Percentiles rank a stretch among this genome's conserved stretches.
These are phyloP conservation scores for Catharus fuscescens DNA, from an alignment of 2,113 vertebrate genomes.

Conservation along the genomic window DNA sequence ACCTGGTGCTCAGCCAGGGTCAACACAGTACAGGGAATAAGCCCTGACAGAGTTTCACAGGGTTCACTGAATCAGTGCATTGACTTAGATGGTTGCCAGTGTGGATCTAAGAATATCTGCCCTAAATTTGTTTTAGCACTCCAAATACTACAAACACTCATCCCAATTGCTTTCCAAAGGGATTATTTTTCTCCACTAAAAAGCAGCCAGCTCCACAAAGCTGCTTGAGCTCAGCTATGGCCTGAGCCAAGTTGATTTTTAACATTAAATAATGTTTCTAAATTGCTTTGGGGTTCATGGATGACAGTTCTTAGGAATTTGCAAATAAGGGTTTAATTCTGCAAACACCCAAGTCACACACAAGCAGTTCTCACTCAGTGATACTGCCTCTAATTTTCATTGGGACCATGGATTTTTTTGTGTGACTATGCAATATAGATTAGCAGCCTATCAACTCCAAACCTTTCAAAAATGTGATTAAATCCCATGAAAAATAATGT, in stretches of 20 bases:
- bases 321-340: neutral
- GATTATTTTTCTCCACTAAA: conserved; percentile 56
- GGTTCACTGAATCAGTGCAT: neutral
- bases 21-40: neutral
- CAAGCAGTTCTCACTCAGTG: neutral
- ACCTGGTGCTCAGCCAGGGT: neutral
- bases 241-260: conserved; percentile 42
- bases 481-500: neutral
- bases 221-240: conserved; percentile 19
- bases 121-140: conserved; percentile 34
- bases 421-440: neutral
- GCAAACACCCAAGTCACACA: neutral
- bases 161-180: conserved; percentile 51
- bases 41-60: neutral
- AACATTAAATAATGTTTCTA: conserved; percentile 42
- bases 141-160: conserved; percentile 37
- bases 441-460: neutral
- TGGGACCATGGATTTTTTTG: neutral
- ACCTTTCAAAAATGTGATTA: neutral
- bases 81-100: conserved; percentile 15
- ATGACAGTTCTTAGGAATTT: conserved; percentile 7
- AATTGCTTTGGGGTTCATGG: neutral
- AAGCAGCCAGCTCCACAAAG: conserved; percentile 45
- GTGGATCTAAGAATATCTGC: conserved; percentile 53
- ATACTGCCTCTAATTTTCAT: neutral